phyloP scores from a whole-genome alignment of 1,140 invertebrate species.

The Drosophila novamexicana region DNA sequence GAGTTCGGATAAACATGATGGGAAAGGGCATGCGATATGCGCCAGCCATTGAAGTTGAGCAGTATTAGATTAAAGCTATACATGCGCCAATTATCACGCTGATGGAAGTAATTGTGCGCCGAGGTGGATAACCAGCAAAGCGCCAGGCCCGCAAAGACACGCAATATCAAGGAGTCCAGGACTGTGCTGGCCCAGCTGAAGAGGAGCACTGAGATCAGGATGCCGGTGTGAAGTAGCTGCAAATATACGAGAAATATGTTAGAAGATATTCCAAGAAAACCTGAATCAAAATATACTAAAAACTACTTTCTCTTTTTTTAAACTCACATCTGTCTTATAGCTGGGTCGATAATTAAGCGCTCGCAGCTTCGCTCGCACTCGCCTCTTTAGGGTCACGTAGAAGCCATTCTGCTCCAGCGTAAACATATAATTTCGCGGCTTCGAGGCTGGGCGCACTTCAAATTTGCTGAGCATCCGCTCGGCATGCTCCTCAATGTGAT shows the following conservation, averaged over 20 bases:
- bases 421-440: constrained; percentile 87
- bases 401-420: constrained; percentile 90
- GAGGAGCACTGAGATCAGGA: constrained; percentile 85
- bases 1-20: constrained; percentile 94
- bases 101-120: constrained; percentile 93
- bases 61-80: constrained; percentile 90
- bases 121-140: constrained; percentile 86
- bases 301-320: too few species aligned
- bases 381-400: constrained; percentile 88
- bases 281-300: too few species aligned
- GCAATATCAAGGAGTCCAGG: constrained; percentile 83
- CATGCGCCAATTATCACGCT: constrained; percentile 92
- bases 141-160: constrained; percentile 85
- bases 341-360: constrained; percentile 68
- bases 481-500: constrained; percentile 86
- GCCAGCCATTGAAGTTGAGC: constrained; percentile 88
- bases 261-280: too few species aligned
- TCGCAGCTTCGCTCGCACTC: constrained; percentile 85
- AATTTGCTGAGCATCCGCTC: constrained; percentile 87
- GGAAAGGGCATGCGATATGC: constrained; percentile 90
- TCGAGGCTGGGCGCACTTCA: constrained; percentile 86
- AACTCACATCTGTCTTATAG: constrained; percentile 63
- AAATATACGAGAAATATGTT: neutral
- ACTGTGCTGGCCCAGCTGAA: constrained; percentile 85
- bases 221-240: constrained; percentile 60